Base-by-base conservation (phyloP, 1,140 invertebrate species). In the Pantala flavescens region DNA sequence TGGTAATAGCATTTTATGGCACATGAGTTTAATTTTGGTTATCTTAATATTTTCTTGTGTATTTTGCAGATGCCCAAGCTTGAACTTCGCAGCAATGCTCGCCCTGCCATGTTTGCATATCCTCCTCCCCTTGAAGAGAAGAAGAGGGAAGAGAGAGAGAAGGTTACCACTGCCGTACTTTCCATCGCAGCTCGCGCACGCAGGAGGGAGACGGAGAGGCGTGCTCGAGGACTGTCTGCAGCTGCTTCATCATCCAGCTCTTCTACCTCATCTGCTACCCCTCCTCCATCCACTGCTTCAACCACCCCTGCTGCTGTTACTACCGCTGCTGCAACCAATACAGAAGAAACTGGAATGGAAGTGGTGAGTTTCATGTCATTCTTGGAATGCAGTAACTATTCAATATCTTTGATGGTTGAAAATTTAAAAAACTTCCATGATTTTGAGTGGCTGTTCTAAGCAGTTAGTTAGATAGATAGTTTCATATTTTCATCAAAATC, bases 51-150 rank as follows among this genome's bases (percentile, higher is more conserved):
- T 63, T 21, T 49, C 43, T 49, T 11, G 9, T 49, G 16, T 49
- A 16, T 73, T 23, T 82, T 82, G 0, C 78, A 90, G 85, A 99
- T 99, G 96, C 97, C 97, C 0, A 96, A 97, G 81, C 83, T 98
- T 75, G 94, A 98, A 79, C 88, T 97, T 71, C 91, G 90, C 77
- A 99, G 96, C 0, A 96, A 95, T 82, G 94, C 95, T 0, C 94
- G 95, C 79, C 96, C 98, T 21, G 98, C 95, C 0, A 85, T 93
- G 7, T 99, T 96, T 82, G 98, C 96, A 0, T 99, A 99, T 83
- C 97, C 97, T 10, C 93, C 97, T 23, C 90, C 96, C 0, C 83
- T 99, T 23, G 98, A 99, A 85, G 97, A 99, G 80, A 98, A 98
- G 84, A 98, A 98, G 84, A 93, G 96, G 71, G 96, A 98, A 80